Conservation (phyloP, 2,888 invertebrate species). For the Lobophora halterata region DNA sequence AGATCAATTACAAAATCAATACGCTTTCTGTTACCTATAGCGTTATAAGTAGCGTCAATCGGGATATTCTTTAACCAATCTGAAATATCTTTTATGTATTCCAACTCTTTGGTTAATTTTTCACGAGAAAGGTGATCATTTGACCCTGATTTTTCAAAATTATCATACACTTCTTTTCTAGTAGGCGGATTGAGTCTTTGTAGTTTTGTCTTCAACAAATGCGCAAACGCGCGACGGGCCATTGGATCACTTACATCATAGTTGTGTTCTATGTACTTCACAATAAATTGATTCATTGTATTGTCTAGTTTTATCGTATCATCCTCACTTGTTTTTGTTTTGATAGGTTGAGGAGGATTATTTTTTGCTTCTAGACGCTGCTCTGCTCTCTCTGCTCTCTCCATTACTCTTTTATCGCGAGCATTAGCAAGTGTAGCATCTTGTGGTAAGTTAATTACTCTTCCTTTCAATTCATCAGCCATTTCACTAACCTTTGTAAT, state of each 20-base stretch:
- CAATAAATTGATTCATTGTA: constrained; percentile 47
- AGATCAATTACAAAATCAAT: constrained; percentile 48
- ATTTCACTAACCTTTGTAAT: constrained; percentile 36
- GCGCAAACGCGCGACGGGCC: constrained; percentile 43
- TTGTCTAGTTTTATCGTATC: constrained; percentile 35
- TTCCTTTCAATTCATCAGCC: constrained; percentile 38
- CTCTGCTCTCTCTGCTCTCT: constrained; percentile 26
- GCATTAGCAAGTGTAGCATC: constrained; percentile 35
- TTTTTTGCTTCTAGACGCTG: constrained; percentile 14
- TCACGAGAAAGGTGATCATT: constrained; percentile 33
- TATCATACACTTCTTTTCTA: constrained; percentile 41
- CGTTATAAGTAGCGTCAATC: constrained; percentile 41
- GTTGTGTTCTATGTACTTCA: constrained; percentile 49
- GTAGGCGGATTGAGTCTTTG: constrained; percentile 39
- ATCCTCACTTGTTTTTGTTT: constrained; percentile 9
- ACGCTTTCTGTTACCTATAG: constrained; percentile 39
- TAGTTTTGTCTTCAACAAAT: constrained; percentile 48
- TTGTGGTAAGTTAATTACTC: constrained; percentile 41
- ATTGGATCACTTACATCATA: constrained; percentile 46
- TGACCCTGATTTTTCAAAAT: constrained; percentile 28
- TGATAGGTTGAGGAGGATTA: background rate
- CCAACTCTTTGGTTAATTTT: constrained; percentile 44
- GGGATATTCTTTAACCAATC: constrained; percentile 59
- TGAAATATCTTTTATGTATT: constrained; percentile 52
- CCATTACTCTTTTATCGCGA: constrained; percentile 27